Conservation (phyloP, 1,140 invertebrate species). For the Lutraria rhynchaena region DNA sequence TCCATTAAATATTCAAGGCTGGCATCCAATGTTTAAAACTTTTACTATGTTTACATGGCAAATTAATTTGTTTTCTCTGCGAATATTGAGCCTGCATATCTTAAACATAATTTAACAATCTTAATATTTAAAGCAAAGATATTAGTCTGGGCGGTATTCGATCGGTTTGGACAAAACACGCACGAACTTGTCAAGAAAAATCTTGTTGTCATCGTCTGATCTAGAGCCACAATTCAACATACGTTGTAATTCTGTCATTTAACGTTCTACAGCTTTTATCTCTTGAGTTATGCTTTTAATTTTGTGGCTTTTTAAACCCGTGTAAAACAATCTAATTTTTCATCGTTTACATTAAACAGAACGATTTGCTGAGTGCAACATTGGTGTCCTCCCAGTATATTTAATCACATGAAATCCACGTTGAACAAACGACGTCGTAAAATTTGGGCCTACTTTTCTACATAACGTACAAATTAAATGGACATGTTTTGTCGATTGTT, state of each 20-base stretch:
- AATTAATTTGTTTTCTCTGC: conserved; percentile 60
- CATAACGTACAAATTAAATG: conserved; percentile 39
- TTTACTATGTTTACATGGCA: conserved; percentile 57
- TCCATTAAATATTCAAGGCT: conserved; percentile 50
- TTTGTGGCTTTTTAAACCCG: conserved; percentile 41
- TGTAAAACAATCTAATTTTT: conserved; percentile 57
- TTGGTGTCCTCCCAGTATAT: conserved; percentile 50
- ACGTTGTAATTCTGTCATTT: conserved; percentile 9
- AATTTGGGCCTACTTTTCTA: conserved; percentile 35
- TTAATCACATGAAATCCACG: conserved; percentile 51
- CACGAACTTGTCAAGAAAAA: conserved; percentile 39
- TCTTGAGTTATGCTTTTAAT: conserved; percentile 49
- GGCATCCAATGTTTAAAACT: conserved; percentile 55
- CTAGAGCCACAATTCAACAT: background rate
- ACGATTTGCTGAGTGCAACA: conserved; percentile 45
- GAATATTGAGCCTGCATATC: conserved; percentile 53
- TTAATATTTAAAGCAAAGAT: conserved; percentile 59
- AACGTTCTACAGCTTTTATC: conserved; percentile 36
- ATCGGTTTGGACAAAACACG: conserved; percentile 48
- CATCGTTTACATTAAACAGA: conserved; percentile 53
- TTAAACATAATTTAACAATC: conserved; percentile 44
- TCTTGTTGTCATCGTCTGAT: conserved; percentile 12
- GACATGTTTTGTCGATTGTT: conserved; percentile 56
- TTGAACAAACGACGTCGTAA: conserved; percentile 35
- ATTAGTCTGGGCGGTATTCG: conserved; percentile 48